phyloP scores from a whole-genome alignment of 2,113 vertebrate species.

The Halcyon malimbica region DNA sequence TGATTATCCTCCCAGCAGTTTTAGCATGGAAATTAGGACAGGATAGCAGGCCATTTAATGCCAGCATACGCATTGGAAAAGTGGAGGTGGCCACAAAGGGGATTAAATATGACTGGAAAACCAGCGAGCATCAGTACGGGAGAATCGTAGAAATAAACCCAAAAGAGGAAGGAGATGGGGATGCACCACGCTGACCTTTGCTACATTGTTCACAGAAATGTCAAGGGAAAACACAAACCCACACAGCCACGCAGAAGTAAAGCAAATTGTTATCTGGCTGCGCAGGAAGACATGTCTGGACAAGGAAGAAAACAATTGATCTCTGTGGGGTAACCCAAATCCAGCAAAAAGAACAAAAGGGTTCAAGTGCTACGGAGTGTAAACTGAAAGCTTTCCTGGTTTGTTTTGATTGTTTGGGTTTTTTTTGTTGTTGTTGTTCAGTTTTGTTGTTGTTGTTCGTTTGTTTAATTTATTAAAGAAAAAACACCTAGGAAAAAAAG shows the following conservation, averaged over 20 bases:
- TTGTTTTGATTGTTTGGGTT: not conserved
- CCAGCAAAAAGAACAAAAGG: not conserved
- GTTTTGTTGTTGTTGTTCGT: no score
- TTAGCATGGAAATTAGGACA: not conserved
- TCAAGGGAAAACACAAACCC: constrained; percentile 40
- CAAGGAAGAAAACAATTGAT: not conserved
- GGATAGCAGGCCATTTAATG: not conserved
- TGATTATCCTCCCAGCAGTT: not conserved
- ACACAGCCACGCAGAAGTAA: not conserved
- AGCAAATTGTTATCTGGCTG: constrained; percentile 41
- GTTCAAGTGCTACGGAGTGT: not conserved
- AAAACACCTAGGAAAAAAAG: not conserved
- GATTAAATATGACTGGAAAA: constrained; percentile 5
- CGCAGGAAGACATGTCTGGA: constrained; percentile 7
- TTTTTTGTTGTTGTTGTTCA: not conserved
- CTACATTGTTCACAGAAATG: not conserved
- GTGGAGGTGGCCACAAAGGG: not conserved
- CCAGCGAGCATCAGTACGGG: not conserved
- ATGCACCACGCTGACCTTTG: not conserved
- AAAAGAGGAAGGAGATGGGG: not conserved
- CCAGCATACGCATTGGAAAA: not conserved
- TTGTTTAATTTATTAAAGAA: not conserved
- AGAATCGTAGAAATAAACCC: not conserved
- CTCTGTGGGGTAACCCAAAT: not conserved
- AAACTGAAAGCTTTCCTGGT: not conserved